phyloP scores from a whole-genome alignment of 64 coral and sea anemone species.

The Montipora sp. region DNA sequence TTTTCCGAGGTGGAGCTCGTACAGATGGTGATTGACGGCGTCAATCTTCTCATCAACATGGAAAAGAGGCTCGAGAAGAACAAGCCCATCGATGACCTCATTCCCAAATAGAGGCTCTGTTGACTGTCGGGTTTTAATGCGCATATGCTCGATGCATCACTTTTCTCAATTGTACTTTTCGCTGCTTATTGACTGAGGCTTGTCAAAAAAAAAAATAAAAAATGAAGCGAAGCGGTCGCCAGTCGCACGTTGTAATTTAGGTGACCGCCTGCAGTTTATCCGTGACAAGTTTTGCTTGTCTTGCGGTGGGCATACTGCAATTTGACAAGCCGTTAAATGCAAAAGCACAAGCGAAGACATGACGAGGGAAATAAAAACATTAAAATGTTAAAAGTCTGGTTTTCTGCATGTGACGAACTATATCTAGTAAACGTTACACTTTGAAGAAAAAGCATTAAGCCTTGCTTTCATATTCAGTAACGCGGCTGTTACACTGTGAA shows the following conservation, averaged over 20 bases:
- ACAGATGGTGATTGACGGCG: slow-evolving; percentile 95
- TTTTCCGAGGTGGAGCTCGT: slow-evolving; percentile 97
- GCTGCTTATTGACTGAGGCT: slow-evolving; percentile 27
- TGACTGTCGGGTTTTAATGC: neutral
- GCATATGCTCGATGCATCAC: slow-evolving; percentile 8
- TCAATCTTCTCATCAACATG: slow-evolving; percentile 95
- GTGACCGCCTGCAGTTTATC: slow-evolving; percentile 27
- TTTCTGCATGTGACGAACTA: neutral
- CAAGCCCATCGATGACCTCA: slow-evolving; percentile 82
- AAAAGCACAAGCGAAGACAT: slow-evolving; percentile 1
- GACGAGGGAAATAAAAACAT: neutral
- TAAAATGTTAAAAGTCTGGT: neutral
- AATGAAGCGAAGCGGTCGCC: slow-evolving; percentile 17
- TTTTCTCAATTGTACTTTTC: slow-evolving; percentile 13
- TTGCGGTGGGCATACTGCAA: slow-evolving; percentile 44
- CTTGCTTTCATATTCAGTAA: too few relatives aligned
- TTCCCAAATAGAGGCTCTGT: slow-evolving; percentile 73
- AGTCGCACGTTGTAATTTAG: neutral
- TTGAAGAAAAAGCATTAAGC: too few relatives aligned
- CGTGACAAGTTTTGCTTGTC: slow-evolving; percentile 37
- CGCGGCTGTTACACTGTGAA: too few relatives aligned
- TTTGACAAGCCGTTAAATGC: slow-evolving; percentile 38
- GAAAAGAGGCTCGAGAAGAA: slow-evolving; percentile 93
- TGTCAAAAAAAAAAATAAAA: neutral
- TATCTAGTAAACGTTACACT: neutral